phyloP scores from a whole-genome alignment of 2,113 vertebrate genomes.

The Callorhinus ursinus region DNA sequence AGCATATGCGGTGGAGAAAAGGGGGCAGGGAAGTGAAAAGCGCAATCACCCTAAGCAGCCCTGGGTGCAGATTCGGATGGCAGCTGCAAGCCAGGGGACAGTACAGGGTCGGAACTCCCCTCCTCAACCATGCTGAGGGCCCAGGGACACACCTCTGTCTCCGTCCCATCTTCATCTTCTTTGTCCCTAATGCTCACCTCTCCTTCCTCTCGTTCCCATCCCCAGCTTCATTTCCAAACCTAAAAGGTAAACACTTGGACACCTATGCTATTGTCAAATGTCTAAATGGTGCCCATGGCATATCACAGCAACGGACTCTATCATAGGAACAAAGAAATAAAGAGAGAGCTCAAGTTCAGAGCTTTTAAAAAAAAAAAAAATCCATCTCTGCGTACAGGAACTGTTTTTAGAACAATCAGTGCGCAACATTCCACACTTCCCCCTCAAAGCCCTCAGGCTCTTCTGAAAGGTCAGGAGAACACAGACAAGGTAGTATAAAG shows the following conservation, averaged over 20 bases:
- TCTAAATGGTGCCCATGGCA: not conserved
- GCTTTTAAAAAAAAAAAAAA: not conserved
- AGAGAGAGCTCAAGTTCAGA: not conserved
- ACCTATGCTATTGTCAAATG: not conserved
- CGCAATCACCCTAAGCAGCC: not conserved
- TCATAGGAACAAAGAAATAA: constrained; percentile 9
- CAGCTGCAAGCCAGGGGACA: not conserved
- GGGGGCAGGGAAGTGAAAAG: not conserved
- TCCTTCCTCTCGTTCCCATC: not conserved
- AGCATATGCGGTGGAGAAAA: not conserved
- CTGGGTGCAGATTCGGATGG: not conserved
- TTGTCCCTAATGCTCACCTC: not conserved
- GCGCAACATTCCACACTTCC: not conserved
- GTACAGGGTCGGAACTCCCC: not conserved
- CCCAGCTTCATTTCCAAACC: not conserved
- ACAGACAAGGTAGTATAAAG: constrained; percentile 21
- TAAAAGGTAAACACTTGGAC: not conserved
- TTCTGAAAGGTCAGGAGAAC: constrained; percentile 38
- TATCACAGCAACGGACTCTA: not conserved
- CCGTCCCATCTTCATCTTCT: not conserved
- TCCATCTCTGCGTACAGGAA: not conserved
- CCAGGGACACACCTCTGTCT: not conserved
- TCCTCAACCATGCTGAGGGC: not conserved
- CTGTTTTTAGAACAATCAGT: not conserved
- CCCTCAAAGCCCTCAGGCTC: constrained; percentile 7